Base-by-base conservation (phyloP, 2,113 vertebrate species). In the Tychaedon coryphoeus region DNA sequence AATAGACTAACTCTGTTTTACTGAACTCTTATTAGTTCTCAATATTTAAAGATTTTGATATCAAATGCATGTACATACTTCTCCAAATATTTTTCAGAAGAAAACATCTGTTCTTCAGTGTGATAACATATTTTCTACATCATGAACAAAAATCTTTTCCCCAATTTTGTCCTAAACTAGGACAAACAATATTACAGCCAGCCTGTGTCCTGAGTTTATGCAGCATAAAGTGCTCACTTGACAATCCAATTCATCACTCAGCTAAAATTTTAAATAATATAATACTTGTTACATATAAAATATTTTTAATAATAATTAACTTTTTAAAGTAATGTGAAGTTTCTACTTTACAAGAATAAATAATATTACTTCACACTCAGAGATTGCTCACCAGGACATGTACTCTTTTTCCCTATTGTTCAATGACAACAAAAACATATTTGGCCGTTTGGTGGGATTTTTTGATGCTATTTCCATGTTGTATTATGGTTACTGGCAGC, bases 371-470 rank as follows among this genome's bases (percentile, higher is more conserved):
- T 60, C 16, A 20, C 8, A 58, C 20, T 45, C 60, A 66, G 28
- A 65, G 10, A 66, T 0, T 73, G 22, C 26, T 26, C 0, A 0
- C 16, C 43, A 45, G 51, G 12, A 65, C 38, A 50, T 10, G 5
- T 36, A 19, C 7, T 22, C 25, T 64, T 50, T 80, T 33, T 29
- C 4, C 22, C 26, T 43, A 2, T 12, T 43, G 6, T 66, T 73
- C 18, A 33, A 2, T 38, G 22, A 36, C 18, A 66, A 66, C 7
- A 58, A 51, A 51, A 31, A 36, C 4, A 13, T 40, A 48, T 73
- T 58, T 88, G 34, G 5, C 6, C 4, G 51, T 50, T 73, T 14
- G 4, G 12, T 73, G 43, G 36, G 43, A 28, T 73, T 58, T 50
- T 45, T 65, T 50, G 4, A 48, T 57, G 31, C 10, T 66, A 9